Evolutionary conservation across 2,113 vertebrate genomes (phyloP).

Genomic region (Alethe castanea): DNA sequence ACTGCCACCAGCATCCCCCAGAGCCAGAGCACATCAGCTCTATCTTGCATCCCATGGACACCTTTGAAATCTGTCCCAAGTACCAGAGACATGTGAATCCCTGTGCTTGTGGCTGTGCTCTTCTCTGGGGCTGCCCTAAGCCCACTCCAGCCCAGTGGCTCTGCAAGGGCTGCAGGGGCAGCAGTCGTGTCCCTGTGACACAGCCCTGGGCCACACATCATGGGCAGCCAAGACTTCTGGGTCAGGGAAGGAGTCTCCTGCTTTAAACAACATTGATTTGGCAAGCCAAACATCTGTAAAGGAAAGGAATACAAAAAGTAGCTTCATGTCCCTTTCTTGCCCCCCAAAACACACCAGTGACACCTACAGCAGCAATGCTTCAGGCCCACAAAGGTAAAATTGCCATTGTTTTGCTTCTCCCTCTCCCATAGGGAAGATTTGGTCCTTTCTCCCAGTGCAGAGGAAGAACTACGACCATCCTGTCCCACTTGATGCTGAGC

Average conservation of each 20-base stretch:
- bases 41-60: background rate
- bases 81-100: background rate
- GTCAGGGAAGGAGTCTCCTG: background rate
- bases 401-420: background rate
- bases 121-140: background rate
- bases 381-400: background rate
- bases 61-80: background rate
- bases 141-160: background rate
- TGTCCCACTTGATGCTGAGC: background rate
- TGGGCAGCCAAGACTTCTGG: rapidly evolving
- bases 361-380: background rate
- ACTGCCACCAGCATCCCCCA: background rate
- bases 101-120: background rate
- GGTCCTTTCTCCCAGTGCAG: background rate
- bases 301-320: background rate
- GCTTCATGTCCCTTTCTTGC: background rate
- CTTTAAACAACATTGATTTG: background rate
- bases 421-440: background rate
- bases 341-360: background rate
- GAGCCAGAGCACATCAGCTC: background rate
- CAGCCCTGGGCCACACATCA: background rate
- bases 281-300: background rate
- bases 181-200: background rate
- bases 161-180: background rate
- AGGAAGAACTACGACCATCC: background rate